Percentiles rank a stretch among this genome's conserved stretches.
phyloP scores from a whole-genome alignment of 2,113 vertebrate species.

The Mustelus asterias region DNA sequence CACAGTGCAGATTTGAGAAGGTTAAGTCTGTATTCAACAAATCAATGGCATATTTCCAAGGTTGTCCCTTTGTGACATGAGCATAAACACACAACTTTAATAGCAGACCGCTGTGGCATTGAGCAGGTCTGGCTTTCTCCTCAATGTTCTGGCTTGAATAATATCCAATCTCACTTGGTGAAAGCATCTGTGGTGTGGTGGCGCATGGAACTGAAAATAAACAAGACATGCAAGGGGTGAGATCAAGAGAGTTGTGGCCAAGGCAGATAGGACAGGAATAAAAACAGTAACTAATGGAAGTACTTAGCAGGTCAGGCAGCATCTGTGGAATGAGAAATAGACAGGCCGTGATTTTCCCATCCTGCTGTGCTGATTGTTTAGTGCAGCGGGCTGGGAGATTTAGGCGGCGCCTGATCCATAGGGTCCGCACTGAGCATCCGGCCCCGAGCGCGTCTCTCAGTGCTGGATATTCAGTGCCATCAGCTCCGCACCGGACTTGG shows the following conservation, averaged over 20 bases:
- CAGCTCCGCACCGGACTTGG: too few species aligned
- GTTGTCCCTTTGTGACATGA: not conserved
- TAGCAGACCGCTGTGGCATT: not conserved
- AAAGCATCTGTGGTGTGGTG: not conserved
- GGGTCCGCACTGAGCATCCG: too few species aligned
- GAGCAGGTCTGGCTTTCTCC: not conserved
- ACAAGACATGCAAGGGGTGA: not conserved
- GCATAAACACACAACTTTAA: not conserved
- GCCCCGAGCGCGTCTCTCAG: too few species aligned
- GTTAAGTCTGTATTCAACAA: not conserved
- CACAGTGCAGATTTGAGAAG: not conserved
- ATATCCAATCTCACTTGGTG: not conserved
- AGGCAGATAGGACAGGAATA: not conserved
- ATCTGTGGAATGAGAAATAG: not conserved
- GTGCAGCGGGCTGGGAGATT: too few species aligned
- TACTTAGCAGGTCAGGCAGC: not conserved
- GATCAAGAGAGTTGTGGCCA: not conserved
- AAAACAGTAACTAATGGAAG: not conserved
- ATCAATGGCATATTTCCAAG: not conserved
- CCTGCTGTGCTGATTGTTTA: too few species aligned
- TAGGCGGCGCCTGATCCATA: too few species aligned
- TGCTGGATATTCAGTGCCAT: too few species aligned
- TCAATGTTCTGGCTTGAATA: not conserved
- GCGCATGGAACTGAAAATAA: not conserved
- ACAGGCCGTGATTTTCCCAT: too few species aligned